A percentile compares a stretch with the other conserved stretches of the same genome.
phyloP scores from a whole-genome alignment of 2,797 vertebrate species.

The Neoniphon sammara region DNA sequence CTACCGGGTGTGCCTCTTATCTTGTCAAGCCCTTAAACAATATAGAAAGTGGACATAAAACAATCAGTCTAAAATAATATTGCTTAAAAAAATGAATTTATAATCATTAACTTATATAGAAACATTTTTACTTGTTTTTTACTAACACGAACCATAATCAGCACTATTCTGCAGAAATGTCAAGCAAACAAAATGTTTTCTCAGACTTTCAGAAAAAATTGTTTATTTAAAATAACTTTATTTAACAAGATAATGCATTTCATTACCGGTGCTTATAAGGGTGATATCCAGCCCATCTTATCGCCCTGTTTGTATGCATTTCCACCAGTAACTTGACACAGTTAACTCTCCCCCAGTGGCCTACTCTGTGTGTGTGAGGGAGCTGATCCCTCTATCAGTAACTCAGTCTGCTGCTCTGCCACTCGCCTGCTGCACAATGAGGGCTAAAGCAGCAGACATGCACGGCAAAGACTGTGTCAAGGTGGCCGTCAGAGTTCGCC shows the following conservation, averaged over 20 bases:
- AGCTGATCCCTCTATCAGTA: constrained; percentile 29
- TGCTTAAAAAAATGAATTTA: no score
- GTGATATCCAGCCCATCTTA: background rate
- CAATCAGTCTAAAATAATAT: no score
- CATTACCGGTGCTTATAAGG: background rate
- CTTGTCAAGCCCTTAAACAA: background rate
- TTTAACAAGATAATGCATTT: background rate
- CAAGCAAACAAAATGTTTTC: background rate
- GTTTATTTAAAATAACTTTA: background rate
- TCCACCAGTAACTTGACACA: constrained; percentile 59
- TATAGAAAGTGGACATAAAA: background rate
- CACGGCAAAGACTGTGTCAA: constrained; percentile 84
- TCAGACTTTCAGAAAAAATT: background rate
- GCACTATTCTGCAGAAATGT: background rate
- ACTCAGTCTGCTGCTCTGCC: constrained; percentile 7
- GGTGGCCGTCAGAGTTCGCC: constrained; percentile 86
- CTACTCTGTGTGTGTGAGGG: constrained; percentile 10
- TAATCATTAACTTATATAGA: no score
- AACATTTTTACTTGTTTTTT: no score
- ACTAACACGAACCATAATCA: no score
- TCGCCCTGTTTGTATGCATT: constrained; percentile 15
- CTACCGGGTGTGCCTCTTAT: background rate
- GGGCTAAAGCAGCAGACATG: constrained; percentile 69
- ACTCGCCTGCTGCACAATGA: constrained; percentile 50
- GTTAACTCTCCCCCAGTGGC: background rate